These are phyloP conservation scores for Laticauda laticaudata DNA, from an alignment of 2,113 vertebrate genomes.

Conservation along the genomic window DNA sequence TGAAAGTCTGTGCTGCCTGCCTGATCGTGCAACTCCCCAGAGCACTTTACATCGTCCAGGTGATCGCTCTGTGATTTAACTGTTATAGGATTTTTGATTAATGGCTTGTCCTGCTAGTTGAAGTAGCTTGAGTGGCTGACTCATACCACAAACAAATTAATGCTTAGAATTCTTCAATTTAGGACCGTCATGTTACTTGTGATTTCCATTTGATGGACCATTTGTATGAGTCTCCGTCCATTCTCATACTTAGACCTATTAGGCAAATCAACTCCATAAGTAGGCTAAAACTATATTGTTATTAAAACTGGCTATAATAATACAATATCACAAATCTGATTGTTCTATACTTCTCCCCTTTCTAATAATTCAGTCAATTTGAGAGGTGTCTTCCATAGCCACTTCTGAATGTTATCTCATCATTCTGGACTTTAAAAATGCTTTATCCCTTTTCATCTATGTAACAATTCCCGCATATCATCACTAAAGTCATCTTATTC, in stretches of 20 bases:
- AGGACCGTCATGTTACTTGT: neutral
- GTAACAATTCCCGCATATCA: neutral
- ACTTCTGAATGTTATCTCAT: neutral
- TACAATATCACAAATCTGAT: neutral
- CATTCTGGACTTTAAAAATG: neutral
- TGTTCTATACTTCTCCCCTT: neutral
- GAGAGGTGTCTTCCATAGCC: neutral
- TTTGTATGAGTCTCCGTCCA: neutral
- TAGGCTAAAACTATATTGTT: neutral
- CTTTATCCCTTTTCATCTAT: neutral
- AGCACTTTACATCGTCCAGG: neutral
- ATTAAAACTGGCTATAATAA: neutral
- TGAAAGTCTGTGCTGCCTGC: slow-evolving; percentile 1
- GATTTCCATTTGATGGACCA: neutral
- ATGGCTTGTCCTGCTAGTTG: neutral
- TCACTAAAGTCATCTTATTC: neutral
- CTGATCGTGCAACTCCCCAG: neutral
- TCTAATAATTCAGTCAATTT: neutral
- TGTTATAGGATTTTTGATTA: neutral
- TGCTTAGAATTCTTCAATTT: neutral
- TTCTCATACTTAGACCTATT: neutral
- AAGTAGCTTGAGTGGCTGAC: neutral
- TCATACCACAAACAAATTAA: neutral
- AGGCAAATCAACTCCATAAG: neutral
- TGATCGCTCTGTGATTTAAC: neutral